Conservation (phyloP, 2,888 invertebrate species). For the Ecdyonurus torrentis region DNA sequence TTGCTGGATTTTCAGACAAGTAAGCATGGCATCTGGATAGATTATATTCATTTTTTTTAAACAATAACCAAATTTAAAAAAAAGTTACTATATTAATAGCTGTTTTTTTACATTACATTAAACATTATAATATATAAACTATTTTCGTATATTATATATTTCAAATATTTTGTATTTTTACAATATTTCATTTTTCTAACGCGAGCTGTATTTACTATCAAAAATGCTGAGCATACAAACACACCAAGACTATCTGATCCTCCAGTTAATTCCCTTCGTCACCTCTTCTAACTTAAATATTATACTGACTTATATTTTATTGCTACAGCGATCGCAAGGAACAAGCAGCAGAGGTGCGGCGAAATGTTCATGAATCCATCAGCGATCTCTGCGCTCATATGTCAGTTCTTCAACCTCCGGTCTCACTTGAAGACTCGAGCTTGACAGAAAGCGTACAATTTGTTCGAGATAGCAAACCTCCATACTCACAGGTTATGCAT, state of each 20-base stretch:
- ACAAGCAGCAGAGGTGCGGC: not conserved
- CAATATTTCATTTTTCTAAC: not conserved
- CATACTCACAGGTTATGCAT: not conserved
- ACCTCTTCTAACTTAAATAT: too few relatives aligned
- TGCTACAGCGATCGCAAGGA: slow-evolving; percentile 3
- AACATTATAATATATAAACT: too few relatives aligned
- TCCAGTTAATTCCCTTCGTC: too few relatives aligned
- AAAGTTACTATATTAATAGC: too few relatives aligned
- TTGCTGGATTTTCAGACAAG: slow-evolving; percentile 57
- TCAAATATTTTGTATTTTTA: too few relatives aligned
- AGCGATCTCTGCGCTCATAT: slow-evolving; percentile 2
- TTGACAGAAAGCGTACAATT: not conserved
- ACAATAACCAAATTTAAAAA: too few relatives aligned
- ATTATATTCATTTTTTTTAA: too few relatives aligned
- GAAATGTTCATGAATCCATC: slow-evolving; percentile 8
- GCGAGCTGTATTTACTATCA: not conserved
- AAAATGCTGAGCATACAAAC: not conserved
- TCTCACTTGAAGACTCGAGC: not conserved
- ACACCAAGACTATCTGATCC: too few relatives aligned
- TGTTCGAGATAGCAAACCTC: not conserved
- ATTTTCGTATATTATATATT: too few relatives aligned
- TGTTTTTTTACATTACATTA: too few relatives aligned
- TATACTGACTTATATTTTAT: too few relatives aligned
- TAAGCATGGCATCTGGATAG: too few relatives aligned
- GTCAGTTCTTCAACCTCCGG: not conserved